Evolutionary conservation across 53 echinoderm and acorn worm genomes (phyloP).

Genomic region (Patiria pectinifera): DNA sequence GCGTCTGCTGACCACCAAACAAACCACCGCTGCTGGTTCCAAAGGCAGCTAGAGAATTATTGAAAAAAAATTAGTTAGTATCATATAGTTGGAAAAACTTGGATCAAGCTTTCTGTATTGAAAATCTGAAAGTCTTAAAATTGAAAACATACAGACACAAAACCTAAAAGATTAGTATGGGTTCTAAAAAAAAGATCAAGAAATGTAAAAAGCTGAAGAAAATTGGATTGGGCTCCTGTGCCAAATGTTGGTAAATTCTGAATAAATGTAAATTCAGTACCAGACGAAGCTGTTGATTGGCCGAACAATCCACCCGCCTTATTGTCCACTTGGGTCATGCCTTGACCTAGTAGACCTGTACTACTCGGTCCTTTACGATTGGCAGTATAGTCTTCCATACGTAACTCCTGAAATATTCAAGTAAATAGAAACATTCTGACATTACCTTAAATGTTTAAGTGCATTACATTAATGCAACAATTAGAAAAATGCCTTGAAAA

Average conservation of each 20-base stretch:
- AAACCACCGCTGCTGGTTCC: too few relatives aligned
- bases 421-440: background rate
- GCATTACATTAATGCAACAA: background rate
- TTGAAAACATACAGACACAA: background rate
- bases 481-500: background rate
- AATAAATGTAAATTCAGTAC: slow-evolving; percentile 73
- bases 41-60: too few relatives aligned
- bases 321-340: slow-evolving; percentile 83
- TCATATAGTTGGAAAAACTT: too few relatives aligned
- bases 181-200: background rate
- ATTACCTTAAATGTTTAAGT: background rate
- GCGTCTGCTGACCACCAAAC: too few relatives aligned
- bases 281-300: slow-evolving; percentile 64
- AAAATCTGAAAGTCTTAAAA: too few relatives aligned
- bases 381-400: slow-evolving; percentile 90
- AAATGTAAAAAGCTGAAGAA: background rate
- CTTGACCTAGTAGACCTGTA: slow-evolving; percentile 71
- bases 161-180: background rate
- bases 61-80: too few relatives aligned
- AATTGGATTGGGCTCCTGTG: slow-evolving; percentile 53
- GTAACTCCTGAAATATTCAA: slow-evolving; percentile 74
- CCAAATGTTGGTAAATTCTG: slow-evolving; percentile 82
- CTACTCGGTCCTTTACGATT: slow-evolving; percentile 84
- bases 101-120: too few relatives aligned
- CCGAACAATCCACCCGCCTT: slow-evolving; percentile 84